These are phyloP conservation scores for Phalanger gymnotis DNA, from an alignment of 2,797 vertebrate species.

Conservation along the genomic window DNA sequence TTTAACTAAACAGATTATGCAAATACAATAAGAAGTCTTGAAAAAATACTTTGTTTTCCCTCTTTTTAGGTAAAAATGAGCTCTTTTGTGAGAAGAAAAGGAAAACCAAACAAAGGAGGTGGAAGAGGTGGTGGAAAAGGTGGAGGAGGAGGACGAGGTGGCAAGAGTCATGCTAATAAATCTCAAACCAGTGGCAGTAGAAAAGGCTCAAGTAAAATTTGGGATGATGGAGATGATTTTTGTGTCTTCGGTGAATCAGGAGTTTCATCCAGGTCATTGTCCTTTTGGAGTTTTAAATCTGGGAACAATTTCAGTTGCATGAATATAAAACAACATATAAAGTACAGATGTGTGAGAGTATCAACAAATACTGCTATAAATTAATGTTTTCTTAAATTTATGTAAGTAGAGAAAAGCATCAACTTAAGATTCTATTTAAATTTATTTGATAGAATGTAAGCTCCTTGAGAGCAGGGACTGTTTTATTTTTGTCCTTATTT, in stretches of 20 bases:
- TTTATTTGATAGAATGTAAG: background rate
- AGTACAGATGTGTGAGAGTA: background rate
- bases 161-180: constrained; percentile 85
- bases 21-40: constrained; percentile 6
- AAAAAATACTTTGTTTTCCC: constrained; percentile 38
- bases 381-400: background rate
- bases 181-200: constrained; percentile 78
- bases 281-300: constrained; percentile 29
- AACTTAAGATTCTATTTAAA: background rate
- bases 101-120: constrained; percentile 84
- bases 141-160: constrained; percentile 81
- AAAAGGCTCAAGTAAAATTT: constrained; percentile 88
- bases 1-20: constrained; percentile 19
- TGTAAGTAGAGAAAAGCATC: background rate
- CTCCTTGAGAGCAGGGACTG: background rate
- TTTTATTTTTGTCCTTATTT: background rate
- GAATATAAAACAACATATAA: background rate
- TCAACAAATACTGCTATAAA: background rate
- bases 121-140: constrained; percentile 72
- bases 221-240: constrained; percentile 95
- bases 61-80: constrained; percentile 83
- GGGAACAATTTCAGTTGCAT: background rate
- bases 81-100: constrained; percentile 82
- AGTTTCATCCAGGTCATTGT: constrained; percentile 84
- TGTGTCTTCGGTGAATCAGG: constrained; percentile 87